phyloP scores from a whole-genome alignment of 2,888 invertebrate species.

The Scaptomyza tumidula region DNA sequence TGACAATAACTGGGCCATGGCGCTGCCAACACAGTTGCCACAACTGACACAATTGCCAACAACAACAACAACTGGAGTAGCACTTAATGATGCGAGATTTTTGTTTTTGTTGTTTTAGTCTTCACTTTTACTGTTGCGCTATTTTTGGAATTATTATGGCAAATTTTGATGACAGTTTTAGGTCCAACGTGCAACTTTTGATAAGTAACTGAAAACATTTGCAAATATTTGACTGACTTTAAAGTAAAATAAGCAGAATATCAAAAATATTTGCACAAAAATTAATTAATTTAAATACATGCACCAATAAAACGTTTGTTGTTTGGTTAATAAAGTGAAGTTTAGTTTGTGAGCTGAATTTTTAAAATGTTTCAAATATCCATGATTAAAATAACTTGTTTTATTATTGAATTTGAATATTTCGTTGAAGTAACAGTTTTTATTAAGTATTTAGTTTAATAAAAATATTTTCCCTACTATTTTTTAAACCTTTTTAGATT shows the following conservation, averaged over 20 bases:
- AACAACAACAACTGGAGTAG: constrained; percentile 13
- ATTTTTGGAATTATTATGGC: not conserved
- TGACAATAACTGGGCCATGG: constrained; percentile 73
- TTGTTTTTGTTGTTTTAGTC: constrained; percentile 31
- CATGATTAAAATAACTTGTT: no score
- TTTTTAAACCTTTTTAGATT: no score
- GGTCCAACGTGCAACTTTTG: not conserved
- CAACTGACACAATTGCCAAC: constrained; percentile 5
- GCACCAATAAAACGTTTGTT: no score
- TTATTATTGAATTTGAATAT: no score
- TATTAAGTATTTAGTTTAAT: no score
- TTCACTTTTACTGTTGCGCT: constrained; percentile 18
- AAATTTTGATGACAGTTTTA: not conserved
- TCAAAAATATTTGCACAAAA: not conserved
- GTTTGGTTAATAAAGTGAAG: no score
- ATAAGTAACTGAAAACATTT: no score
- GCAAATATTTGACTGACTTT: not conserved
- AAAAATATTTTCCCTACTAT: no score
- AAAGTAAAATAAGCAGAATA: not conserved
- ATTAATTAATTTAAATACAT: not conserved
- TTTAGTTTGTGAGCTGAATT: no score
- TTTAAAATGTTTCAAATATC: no score
- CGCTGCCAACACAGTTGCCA: constrained; percentile 15
- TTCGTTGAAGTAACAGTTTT: no score
- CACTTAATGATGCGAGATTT: constrained; percentile 50